Conservation (phyloP, 2,888 invertebrate genomes). For the Gibbula magus region DNA sequence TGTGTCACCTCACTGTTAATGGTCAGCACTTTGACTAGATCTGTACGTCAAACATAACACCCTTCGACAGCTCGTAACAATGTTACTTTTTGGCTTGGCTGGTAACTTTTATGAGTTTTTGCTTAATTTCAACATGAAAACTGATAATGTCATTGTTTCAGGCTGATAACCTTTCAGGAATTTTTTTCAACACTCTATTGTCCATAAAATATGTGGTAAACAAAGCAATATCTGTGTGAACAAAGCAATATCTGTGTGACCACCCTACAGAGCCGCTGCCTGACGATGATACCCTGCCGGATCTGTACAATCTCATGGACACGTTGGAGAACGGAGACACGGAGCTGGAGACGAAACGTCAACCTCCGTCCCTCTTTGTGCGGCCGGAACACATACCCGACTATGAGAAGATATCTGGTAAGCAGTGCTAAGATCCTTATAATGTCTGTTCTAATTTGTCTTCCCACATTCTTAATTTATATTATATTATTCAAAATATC, state of each 20-base stretch:
- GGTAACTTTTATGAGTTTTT: too few species aligned
- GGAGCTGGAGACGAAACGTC: slow-evolving; percentile 54
- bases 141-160: too few species aligned
- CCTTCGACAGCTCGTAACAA: too few species aligned
- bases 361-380: slow-evolving; percentile 68
- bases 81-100: too few species aligned
- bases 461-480: too few species aligned
- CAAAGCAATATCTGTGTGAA: neutral
- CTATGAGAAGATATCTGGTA: slow-evolving; percentile 65
- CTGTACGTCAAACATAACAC: too few species aligned
- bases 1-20: too few species aligned
- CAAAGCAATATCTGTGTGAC: slow-evolving; percentile 5
- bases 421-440: neutral
- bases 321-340: slow-evolving; percentile 62
- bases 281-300: slow-evolving; percentile 63
- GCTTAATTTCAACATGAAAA: too few species aligned
- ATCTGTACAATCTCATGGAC: slow-evolving; percentile 66
- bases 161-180: too few species aligned
- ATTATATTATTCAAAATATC: too few species aligned
- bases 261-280: slow-evolving; percentile 58
- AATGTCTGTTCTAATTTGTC: too few species aligned
- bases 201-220: neutral
- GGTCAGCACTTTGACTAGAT: neutral
- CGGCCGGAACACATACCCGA: slow-evolving; percentile 66
- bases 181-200: neutral